Evolutionary conservation across 2,113 vertebrate genomes (phyloP).

Genomic region (Syngnathus scovelli): DNA sequence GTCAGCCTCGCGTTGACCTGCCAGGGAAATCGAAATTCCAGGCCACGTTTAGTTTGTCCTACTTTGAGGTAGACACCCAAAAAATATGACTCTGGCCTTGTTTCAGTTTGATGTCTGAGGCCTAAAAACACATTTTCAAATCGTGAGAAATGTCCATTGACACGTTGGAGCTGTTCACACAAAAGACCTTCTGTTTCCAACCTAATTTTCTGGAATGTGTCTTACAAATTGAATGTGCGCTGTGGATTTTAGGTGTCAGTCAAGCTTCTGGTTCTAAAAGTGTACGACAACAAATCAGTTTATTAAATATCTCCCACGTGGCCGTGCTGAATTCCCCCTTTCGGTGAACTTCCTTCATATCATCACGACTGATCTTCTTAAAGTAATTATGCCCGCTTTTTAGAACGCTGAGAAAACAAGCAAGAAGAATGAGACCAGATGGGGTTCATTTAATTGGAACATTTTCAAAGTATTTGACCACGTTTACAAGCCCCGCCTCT

Average conservation of each 20-base stretch:
- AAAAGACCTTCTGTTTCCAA: background rate
- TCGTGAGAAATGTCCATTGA: conserved; percentile 27
- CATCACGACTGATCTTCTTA: conserved; percentile 48
- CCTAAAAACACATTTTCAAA: conserved; percentile 38
- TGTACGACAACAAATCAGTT: conserved; percentile 7
- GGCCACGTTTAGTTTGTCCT: conserved; percentile 37
- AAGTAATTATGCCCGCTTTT: conserved; percentile 47
- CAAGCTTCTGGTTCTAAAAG: background rate
- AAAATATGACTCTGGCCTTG: conserved; percentile 28
- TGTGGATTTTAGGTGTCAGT: background rate
- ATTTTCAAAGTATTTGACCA: conserved; percentile 7
- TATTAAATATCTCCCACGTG: conserved; percentile 44
- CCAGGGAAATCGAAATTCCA: conserved; percentile 44
- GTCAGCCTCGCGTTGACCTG: conserved; percentile 38
- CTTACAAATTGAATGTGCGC: background rate
- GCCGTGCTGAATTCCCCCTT: conserved; percentile 29
- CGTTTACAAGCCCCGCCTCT: background rate
- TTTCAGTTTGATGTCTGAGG: conserved; percentile 38
- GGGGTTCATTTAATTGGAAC: conserved; percentile 18
- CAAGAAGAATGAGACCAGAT: conserved; percentile 45
- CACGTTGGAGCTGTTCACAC: conserved; percentile 10
- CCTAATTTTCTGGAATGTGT: background rate
- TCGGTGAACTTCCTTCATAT: conserved; percentile 35
- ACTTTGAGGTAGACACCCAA: conserved; percentile 22
- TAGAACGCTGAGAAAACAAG: conserved; percentile 56